A percentile compares a stretch with the other conserved stretches of the same genome.
Evolutionary conservation across 2,113 vertebrate species (phyloP).

Genomic region (Mesitornis unicolor): DNA sequence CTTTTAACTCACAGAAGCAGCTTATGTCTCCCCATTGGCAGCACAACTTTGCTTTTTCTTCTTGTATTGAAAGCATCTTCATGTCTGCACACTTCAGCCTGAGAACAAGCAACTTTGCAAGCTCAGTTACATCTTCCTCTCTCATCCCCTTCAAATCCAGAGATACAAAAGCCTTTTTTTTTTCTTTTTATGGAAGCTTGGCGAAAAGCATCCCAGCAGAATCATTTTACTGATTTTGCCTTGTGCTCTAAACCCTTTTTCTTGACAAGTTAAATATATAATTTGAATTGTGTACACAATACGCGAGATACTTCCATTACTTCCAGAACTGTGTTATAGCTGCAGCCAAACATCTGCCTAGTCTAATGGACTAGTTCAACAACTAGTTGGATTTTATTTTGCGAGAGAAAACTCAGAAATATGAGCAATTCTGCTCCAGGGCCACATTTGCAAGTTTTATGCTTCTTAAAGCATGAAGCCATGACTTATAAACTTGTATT

Average conservation of each 20-base stretch:
- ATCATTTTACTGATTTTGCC: not conserved
- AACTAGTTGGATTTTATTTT: not conserved
- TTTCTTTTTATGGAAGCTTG: not conserved
- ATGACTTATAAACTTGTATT: not conserved
- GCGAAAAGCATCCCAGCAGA: not conserved
- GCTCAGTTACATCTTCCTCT: not conserved
- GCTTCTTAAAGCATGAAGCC: not conserved
- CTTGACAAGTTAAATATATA: not conserved
- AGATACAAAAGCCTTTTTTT: not conserved
- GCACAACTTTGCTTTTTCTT: not conserved
- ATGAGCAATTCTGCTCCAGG: not conserved
- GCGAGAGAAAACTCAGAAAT: not conserved
- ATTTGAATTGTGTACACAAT: not conserved
- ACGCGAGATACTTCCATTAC: not conserved
- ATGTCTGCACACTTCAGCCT: not conserved
- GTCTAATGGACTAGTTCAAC: not conserved
- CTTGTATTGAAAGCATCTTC: not conserved
- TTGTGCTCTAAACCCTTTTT: not conserved
- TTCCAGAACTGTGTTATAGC: not conserved
- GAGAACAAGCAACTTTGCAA: not conserved
- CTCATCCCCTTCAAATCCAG: not conserved
- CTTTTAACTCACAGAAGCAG: not conserved
- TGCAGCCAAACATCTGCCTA: conserved; percentile 2
- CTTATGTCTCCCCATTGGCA: not conserved
- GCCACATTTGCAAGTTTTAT: not conserved